A percentile compares a stretch with the other conserved stretches of the same genome.
These are phyloP conservation scores for Meriones psammophilus DNA, from an alignment of 2,797 vertebrate genomes.

Conservation along the genomic window DNA sequence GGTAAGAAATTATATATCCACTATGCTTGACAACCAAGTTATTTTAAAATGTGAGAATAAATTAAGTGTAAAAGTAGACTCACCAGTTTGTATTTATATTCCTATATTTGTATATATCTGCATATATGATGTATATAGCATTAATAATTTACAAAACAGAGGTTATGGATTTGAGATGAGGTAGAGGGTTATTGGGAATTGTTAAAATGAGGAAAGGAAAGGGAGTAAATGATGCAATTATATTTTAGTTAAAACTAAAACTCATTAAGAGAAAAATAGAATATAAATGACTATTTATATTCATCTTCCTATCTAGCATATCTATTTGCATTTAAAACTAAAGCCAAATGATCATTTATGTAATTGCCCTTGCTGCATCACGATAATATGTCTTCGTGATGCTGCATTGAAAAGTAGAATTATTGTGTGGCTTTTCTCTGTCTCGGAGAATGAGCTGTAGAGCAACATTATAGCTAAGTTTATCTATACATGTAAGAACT, in stretches of 20 bases:
- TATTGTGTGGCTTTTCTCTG: not conserved
- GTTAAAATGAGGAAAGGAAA: not conserved
- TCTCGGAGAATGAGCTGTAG: slow-evolving; percentile 8
- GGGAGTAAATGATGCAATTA: not conserved
- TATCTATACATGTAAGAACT: slow-evolving; percentile 42
- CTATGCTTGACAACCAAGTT: not conserved
- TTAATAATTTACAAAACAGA: not conserved
- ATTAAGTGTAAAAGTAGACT: not conserved
- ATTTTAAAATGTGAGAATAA: not conserved
- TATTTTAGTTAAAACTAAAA: slow-evolving; percentile 5
- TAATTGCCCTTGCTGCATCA: not conserved
- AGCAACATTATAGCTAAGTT: slow-evolving; percentile 1
- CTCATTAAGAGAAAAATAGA: not conserved
- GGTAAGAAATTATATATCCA: not conserved
- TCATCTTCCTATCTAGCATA: not conserved
- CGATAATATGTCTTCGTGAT: not conserved
- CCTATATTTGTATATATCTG: too few relatives aligned
- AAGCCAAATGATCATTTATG: not conserved
- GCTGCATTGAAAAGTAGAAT: not conserved
- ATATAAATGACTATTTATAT: not conserved
- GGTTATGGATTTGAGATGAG: not conserved
- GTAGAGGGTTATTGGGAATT: not conserved
- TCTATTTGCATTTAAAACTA: not conserved
- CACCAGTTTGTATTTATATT: not conserved
- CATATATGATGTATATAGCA: too few relatives aligned